Conservation (phyloP, 2,888 invertebrate species). For the Eudemis profundana region DNA sequence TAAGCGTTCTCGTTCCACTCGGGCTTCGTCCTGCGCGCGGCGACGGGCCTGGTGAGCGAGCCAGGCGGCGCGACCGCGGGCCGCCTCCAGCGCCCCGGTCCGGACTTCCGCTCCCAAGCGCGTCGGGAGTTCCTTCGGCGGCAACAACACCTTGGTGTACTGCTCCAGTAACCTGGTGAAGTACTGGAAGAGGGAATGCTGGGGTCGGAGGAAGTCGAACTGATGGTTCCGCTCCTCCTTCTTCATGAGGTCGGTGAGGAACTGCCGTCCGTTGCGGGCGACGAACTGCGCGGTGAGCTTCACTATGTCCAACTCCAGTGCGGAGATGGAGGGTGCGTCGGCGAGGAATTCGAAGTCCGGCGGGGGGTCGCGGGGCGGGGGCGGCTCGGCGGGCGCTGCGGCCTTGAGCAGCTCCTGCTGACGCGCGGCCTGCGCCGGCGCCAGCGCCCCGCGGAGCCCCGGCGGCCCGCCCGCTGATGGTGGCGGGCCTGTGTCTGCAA, state of each 20-base stretch:
- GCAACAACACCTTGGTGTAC: conserved; percentile 98
- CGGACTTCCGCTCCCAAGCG: conserved; percentile 92
- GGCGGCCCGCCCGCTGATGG: conserved; percentile 83
- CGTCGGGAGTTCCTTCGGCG: conserved; percentile 95
- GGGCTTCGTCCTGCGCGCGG: conserved; percentile 96
- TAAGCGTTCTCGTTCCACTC: conserved; percentile 96
- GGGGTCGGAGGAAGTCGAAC: conserved; percentile 99
- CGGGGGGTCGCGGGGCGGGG: conserved; percentile 96
- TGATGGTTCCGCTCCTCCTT: conserved; percentile 99
- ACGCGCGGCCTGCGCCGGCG: conserved; percentile 92
- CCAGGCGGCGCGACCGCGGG: conserved; percentile 98
- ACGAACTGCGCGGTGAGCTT: conserved; percentile 99
- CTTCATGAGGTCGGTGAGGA: conserved; percentile 99
- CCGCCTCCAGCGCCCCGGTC: conserved; percentile 91
- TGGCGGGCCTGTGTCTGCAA: conserved; percentile 50
- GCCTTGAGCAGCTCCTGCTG: conserved; percentile 95
- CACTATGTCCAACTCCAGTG: conserved; percentile 98
- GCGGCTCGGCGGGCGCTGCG: conserved; percentile 93
- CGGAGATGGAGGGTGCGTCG: conserved; percentile 99
- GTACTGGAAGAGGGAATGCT: conserved; percentile 99
- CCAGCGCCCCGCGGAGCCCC: conserved; percentile 90
- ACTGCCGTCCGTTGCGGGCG: conserved; percentile 98
- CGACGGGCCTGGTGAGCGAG: conserved; percentile 97
- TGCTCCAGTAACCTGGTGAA: conserved; percentile 99
- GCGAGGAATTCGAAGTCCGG: conserved; percentile 97